Evolutionary conservation across 1,140 invertebrate species (phyloP), one percentile per base, ranked within the genome.

Genomic region (Ceratina calcarata): DNA sequence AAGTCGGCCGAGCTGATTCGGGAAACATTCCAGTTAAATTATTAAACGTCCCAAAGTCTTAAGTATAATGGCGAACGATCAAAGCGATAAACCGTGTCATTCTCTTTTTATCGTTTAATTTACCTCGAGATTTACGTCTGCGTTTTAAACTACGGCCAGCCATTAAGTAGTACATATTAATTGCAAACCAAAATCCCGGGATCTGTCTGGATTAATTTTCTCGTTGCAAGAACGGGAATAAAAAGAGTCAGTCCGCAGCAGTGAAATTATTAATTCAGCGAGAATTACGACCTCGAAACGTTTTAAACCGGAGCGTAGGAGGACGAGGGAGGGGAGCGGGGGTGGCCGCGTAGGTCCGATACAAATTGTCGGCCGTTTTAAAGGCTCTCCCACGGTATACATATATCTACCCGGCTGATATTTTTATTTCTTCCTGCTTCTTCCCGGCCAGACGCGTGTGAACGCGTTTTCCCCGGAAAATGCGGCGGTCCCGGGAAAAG

Each of bases 301-400:
- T 71, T 78, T 78, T 72, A 71, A 69, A 45, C 37, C 37, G 37
- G 6, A 3, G 37, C 37, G 37, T 45, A 10, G 37, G 37, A 45
- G 37, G 7, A 10, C 37, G 27, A 7, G 37, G 37, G 37, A 10
- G 49, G 15, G 49, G 6, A 7, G 16, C 20, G 10, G 37, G 20
- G 57, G 15, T 15, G 4, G 55, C 3, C 12, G n/a, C 22, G 18
- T n/a, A 13, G 49, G 53, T 6, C 37, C 57, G 58, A 70, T 72
- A 64, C 60, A 78, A 78, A 78, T 78, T 71, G 60, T 72, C 70
- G 70, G 70, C 60, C 57, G 7, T 78, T 70, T 78, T 71, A 71
- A 65, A 78, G 27, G 45, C 70, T 71, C 27, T 27, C n/a, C 13
- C n/a, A 27, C 37, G 37, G 37, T 45, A 45, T 10, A 45, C 7